A percentile compares a stretch with the other conserved stretches of the same genome.
phyloP scores from a whole-genome alignment of 2,113 vertebrate genomes.

The Marmota flaviventris region DNA sequence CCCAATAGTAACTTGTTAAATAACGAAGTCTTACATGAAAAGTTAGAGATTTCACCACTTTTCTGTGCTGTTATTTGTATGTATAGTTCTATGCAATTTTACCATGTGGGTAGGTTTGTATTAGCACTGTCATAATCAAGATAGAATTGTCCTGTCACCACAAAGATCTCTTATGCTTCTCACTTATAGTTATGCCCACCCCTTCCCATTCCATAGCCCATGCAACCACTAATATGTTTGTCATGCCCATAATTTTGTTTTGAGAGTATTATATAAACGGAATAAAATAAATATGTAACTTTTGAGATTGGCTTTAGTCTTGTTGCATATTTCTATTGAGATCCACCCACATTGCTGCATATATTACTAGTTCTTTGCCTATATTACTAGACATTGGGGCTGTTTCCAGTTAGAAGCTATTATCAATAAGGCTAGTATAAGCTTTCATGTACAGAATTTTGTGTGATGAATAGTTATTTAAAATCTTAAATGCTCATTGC shows the following conservation, averaged over 20 bases:
- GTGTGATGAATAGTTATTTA: not conserved
- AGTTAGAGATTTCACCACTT: slow-evolving; percentile 5
- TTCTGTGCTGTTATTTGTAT: not conserved
- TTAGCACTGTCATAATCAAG: not conserved
- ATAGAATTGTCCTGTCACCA: not conserved
- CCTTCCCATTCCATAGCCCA: not conserved
- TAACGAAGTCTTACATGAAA: not conserved
- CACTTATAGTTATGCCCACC: not conserved
- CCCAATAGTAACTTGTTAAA: not conserved
- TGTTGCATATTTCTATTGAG: not conserved
- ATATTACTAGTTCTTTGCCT: not conserved
- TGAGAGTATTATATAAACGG: not conserved
- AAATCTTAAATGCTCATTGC: not conserved
- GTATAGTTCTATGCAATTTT: not conserved
- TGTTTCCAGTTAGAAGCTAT: not conserved
- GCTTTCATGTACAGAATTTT: not conserved
- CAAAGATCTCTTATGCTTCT: not conserved
- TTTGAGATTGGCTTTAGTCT: not conserved
- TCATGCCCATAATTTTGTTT: slow-evolving; percentile 5
- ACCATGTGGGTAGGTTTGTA: not conserved
- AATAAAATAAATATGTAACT: not conserved
- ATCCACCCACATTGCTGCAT: not conserved
- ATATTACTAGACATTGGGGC: not conserved
- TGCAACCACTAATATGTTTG: not conserved
- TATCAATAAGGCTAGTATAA: not conserved